A percentile compares a stretch with the other conserved stretches of the same genome.
Evolutionary conservation across 2,888 invertebrate species (phyloP).

Genomic region (Pardosa pseudoannulata): DNA sequence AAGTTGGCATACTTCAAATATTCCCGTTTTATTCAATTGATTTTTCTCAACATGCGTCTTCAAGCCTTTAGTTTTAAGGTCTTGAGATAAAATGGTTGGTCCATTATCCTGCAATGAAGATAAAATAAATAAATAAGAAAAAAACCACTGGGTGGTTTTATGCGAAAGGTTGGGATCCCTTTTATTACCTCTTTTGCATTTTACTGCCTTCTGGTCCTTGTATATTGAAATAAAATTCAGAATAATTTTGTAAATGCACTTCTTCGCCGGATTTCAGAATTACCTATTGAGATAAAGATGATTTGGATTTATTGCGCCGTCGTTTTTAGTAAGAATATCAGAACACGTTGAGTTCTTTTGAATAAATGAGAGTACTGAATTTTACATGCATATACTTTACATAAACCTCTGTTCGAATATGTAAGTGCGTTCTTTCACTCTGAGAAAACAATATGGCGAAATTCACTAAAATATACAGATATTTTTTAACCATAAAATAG

Average conservation of each 20-base stretch:
- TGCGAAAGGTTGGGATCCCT: background rate
- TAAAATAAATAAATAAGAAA: background rate
- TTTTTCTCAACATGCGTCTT: conserved; percentile 24
- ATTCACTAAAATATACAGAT: too few relatives aligned
- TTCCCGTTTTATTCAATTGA: conserved; percentile 63
- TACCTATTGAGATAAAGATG: background rate
- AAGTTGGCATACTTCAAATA: conserved; percentile 43
- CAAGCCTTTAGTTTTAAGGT: background rate
- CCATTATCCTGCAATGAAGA: conserved; percentile 10
- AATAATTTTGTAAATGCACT: conserved; percentile 19
- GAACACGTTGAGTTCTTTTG: background rate
- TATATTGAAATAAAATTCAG: conserved; percentile 15
- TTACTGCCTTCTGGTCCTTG: background rate
- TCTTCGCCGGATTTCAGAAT: background rate
- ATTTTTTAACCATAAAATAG: too few relatives aligned
- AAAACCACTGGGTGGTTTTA: background rate
- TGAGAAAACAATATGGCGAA: too few relatives aligned
- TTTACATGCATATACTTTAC: background rate
- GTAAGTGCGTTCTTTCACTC: too few relatives aligned
- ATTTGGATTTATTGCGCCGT: background rate
- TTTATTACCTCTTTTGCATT: conserved; percentile 12
- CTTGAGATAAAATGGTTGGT: conserved; percentile 4
- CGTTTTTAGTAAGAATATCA: background rate
- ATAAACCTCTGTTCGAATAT: too few relatives aligned
- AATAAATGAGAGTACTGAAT: background rate